Evolutionary conservation across 2,113 vertebrate genomes (phyloP), one percentile per base, ranked within the genome.

Genomic region (Malurus alboscapulatus): DNA sequence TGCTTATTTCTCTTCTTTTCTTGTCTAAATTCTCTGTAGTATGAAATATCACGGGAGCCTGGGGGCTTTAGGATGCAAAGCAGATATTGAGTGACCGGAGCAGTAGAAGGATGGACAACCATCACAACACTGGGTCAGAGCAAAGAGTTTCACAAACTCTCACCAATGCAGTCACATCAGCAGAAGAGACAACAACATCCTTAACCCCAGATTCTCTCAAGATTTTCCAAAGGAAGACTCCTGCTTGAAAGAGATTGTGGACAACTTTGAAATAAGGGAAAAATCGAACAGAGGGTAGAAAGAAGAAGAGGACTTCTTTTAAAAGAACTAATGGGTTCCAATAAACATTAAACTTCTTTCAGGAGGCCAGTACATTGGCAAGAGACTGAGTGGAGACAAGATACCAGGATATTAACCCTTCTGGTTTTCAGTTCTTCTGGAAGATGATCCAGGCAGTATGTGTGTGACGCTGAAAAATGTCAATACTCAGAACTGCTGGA

Each of bases 11-110:
- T 88, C 66, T 65, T 66, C 51, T 91, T 78, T 78, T 76, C 71
- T 87, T 91, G n/a, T 90, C 42, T 67, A 66, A 89, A 34, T 90
- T 80, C 59, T 81, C 32, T 88, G 11, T 61, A 96, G 96, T 95
- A 95, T 0, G 75, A 74, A 42, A 4, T 12, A 8, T 59, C 91
- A 45, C 30, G 1, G 72, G 72, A 83, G 32, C 81, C 75, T 34
- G 47, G n/a, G 14, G 91, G 81, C 72, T 95, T 94, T 61, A 93
- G 88, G 58, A 50, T 26, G 6, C 85, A 83, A n/a, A 75, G 4
- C 5, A 96, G 51, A 88, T 88, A 87, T 5, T 96, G 71, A 94
- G n/a, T 5, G 17, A 73, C 69, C 30, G 29, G 36, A 79, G 27
- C 19, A 4, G 17, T 0, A 51, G 61, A 79, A 79, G 68, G 53